Evolutionary conservation across 2,888 invertebrate species (phyloP).

Genomic region (Drosophila lutescens): DNA sequence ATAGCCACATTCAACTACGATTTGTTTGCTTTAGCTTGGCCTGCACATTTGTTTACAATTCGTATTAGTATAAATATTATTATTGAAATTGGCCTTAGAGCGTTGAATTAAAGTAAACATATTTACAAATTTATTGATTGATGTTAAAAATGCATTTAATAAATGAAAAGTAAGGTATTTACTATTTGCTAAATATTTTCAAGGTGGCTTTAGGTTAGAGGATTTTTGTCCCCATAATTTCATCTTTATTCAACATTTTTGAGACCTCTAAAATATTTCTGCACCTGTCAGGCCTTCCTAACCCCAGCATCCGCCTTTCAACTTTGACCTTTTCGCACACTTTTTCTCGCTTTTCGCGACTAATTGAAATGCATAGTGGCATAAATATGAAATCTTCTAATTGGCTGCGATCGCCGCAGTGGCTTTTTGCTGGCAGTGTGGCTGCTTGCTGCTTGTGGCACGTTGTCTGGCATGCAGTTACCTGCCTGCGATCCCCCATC

Average conservation of each 20-base stretch:
- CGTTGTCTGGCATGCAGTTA: conserved; percentile 72
- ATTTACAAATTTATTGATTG: not conserved
- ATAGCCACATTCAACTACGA: not conserved
- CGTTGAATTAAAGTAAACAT: not conserved
- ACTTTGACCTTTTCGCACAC: conserved; percentile 17
- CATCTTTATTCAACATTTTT: too few species aligned
- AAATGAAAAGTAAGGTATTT: too few species aligned
- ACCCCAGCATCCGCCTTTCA: not conserved
- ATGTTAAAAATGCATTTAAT: too few species aligned
- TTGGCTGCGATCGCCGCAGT: conserved; percentile 58
- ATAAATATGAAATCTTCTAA: conserved; percentile 75
- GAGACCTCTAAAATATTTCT: not conserved
- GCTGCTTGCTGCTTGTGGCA: conserved; percentile 60
- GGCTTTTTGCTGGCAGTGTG: not conserved
- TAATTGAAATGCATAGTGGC: conserved; percentile 66
- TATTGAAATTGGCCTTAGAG: not conserved
- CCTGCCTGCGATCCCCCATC: conserved; percentile 31
- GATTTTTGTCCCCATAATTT: too few species aligned
- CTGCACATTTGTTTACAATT: not conserved
- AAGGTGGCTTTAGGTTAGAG: too few species aligned
- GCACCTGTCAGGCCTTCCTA: not conserved
- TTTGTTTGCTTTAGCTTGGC: too few species aligned
- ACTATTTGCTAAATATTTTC: too few species aligned
- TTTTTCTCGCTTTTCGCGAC: conserved; percentile 8
- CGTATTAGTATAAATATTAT: not conserved